Percentiles rank a stretch among this genome's conserved stretches.
These are phyloP conservation scores for Pachliopta kotzebuea DNA, from an alignment of 2,888 invertebrate genomes.

Conservation along the genomic window DNA sequence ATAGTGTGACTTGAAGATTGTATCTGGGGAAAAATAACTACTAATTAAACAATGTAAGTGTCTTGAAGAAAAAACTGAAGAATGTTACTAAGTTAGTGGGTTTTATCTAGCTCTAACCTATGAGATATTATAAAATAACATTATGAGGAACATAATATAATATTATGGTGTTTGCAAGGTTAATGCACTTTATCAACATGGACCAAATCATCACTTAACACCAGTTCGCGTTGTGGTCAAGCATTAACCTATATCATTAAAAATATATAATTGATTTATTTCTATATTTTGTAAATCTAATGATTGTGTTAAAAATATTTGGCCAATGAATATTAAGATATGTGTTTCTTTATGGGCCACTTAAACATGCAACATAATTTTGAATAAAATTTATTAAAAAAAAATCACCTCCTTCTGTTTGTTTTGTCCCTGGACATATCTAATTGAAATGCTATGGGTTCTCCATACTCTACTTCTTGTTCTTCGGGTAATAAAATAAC, in stretches of 20 bases:
- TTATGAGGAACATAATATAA: no score
- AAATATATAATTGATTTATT: no score
- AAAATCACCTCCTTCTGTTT: constrained; percentile 69
- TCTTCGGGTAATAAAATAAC: constrained; percentile 88
- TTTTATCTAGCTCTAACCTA: no score
- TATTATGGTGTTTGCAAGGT: no score
- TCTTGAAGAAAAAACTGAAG: no score
- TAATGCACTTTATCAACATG: no score
- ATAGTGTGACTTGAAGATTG: constrained; percentile 84
- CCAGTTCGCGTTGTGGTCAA: no score
- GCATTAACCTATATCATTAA: no score
- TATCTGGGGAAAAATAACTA: constrained; percentile 68
- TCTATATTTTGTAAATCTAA: no score
- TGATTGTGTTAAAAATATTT: neutral
- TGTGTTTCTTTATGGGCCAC: neutral
- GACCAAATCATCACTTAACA: no score
- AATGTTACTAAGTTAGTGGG: no score
- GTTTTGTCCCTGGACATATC: constrained; percentile 75
- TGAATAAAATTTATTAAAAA: neutral
- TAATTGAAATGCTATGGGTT: constrained; percentile 86
- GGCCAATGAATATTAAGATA: neutral
- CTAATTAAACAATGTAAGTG: neutral
- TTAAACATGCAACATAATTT: neutral
- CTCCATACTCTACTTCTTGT: constrained; percentile 75
- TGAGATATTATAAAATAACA: no score